Percentiles rank a stretch among this genome's conserved stretches.
These are phyloP conservation scores for Sweltsa coloradensis DNA, from an alignment of 1,140 invertebrate genomes.

Conservation along the genomic window DNA sequence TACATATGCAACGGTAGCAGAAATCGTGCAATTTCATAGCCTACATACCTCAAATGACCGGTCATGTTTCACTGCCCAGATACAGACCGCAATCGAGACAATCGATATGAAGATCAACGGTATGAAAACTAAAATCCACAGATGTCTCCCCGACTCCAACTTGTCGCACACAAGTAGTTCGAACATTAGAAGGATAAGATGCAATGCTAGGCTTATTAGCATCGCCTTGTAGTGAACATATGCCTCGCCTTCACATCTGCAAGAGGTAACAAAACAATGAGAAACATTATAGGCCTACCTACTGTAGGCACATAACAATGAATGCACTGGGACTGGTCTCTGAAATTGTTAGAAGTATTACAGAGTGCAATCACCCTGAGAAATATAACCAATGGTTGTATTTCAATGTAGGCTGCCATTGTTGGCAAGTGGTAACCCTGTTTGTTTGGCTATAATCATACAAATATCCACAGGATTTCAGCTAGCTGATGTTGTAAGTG, in stretches of 20 bases:
- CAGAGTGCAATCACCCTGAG: too few species aligned
- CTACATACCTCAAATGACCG: conserved; percentile 81
- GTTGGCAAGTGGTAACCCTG: too few species aligned
- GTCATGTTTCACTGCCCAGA: conserved; percentile 97
- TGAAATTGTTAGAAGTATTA: too few species aligned
- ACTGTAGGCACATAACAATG: too few species aligned
- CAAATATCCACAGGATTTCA: too few species aligned
- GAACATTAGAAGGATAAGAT: conserved; percentile 91
- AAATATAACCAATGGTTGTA: too few species aligned
- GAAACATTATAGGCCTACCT: too few species aligned
- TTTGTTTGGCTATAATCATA: too few species aligned
- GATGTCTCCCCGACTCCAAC: conserved; percentile 73
- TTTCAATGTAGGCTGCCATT: too few species aligned
- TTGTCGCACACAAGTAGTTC: conserved; percentile 93
- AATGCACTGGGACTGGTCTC: too few species aligned
- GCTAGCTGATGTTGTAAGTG: too few species aligned
- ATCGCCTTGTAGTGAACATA: conserved; percentile 96
- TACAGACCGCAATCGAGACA: conserved; percentile 89
- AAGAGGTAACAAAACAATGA: conserved; percentile 12
- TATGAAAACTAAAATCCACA: conserved; percentile 94
- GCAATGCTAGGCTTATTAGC: conserved; percentile 86
- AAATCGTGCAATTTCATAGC: not conserved
- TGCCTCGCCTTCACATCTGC: conserved; percentile 83
- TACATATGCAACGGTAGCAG: too few species aligned
- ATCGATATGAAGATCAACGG: conserved; percentile 93